Evolutionary conservation across 2,888 invertebrate species (phyloP).

Genomic region (Macrosoma leucophasiata): DNA sequence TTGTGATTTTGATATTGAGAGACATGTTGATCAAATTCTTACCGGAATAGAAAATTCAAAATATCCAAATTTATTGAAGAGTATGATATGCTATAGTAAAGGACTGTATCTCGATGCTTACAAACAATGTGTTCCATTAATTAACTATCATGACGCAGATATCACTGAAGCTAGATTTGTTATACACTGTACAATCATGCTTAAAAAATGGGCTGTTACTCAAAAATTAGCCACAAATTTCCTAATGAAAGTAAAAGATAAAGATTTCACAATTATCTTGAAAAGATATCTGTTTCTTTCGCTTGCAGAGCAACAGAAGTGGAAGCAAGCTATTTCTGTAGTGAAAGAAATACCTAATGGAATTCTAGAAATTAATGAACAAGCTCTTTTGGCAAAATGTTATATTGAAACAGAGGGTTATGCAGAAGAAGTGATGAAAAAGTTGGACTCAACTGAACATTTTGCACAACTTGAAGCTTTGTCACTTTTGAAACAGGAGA

Average conservation of each 20-base stretch:
- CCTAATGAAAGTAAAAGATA: constrained; percentile 50
- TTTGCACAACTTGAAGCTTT: constrained; percentile 66
- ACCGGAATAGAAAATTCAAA: constrained; percentile 76
- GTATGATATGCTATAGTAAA: constrained; percentile 69
- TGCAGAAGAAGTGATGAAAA: constrained; percentile 40
- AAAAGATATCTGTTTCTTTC: constrained; percentile 50
- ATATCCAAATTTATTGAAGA: constrained; percentile 77
- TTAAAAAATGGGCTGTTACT: constrained; percentile 58
- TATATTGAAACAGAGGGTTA: constrained; percentile 48
- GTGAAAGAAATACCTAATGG: constrained; percentile 43
- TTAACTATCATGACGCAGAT: constrained; percentile 57
- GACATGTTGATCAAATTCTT: constrained; percentile 69
- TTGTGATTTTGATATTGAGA: constrained; percentile 53
- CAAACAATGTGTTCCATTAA: constrained; percentile 57
- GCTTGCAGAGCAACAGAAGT: constrained; percentile 63
- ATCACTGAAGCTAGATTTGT: constrained; percentile 52
- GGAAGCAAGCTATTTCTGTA: constrained; percentile 61
- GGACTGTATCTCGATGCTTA: constrained; percentile 74
- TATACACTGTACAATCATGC: constrained; percentile 53
- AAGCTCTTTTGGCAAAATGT: constrained; percentile 51
- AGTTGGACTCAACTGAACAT: constrained; percentile 41
- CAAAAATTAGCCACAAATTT: constrained; percentile 60
- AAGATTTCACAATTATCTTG: constrained; percentile 36
- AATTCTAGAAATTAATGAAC: constrained; percentile 38
- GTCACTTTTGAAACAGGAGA: constrained; percentile 61